Conservation (phyloP, 2,113 vertebrate genomes). For the Anguilla japonica region DNA sequence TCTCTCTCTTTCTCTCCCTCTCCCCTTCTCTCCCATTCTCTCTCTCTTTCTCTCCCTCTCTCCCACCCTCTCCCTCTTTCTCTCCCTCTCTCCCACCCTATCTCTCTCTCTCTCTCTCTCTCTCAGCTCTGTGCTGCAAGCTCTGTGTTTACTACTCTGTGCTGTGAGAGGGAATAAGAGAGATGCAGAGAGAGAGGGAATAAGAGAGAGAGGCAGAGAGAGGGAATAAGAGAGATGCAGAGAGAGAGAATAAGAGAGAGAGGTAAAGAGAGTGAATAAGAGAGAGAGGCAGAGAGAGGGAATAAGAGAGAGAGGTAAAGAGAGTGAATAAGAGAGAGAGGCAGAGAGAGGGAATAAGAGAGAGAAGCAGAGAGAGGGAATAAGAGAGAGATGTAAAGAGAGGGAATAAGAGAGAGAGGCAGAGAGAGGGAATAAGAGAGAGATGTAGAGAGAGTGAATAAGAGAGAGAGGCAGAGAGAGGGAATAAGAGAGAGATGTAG, state of each 20-base stretch:
- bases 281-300: not conserved
- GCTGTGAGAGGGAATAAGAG: not conserved
- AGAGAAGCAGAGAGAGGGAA: slow-evolving; percentile 24
- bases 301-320: not conserved
- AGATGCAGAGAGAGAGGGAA: slow-evolving; percentile 4
- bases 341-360: slow-evolving; percentile 26
- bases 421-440: not conserved
- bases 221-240: not conserved
- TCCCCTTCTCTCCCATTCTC: too few species aligned
- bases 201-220: slow-evolving; percentile 34
- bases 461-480: not conserved
- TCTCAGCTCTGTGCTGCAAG: too few species aligned
- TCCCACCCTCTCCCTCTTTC: not conserved
- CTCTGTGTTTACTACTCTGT: too few species aligned
- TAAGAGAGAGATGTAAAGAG: not conserved
- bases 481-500: not conserved
- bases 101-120: not conserved
- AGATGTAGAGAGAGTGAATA: not conserved
- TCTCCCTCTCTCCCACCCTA: not conserved
- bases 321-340: not conserved
- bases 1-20: not conserved
- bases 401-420: not conserved
- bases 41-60: not conserved
- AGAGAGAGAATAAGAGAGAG: not conserved
- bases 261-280: not conserved